Conservation (phyloP, 2,888 invertebrate genomes). For the Lordiphosa andalusiaca region DNA sequence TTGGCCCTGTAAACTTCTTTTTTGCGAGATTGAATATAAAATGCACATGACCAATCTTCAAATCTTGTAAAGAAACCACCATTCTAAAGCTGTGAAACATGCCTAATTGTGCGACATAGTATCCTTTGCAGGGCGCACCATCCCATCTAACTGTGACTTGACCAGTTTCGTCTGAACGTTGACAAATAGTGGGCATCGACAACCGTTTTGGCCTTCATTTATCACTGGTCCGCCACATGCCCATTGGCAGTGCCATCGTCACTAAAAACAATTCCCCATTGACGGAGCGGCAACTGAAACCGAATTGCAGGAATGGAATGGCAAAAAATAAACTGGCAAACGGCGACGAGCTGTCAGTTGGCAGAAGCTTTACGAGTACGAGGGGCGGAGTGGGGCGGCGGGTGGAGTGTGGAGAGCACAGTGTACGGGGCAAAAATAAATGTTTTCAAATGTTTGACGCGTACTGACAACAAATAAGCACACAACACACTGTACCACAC, state of each 20-base stretch:
- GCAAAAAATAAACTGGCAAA: constrained; percentile 41
- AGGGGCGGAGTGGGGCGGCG: constrained; percentile 3
- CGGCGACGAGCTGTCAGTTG: constrained; percentile 51
- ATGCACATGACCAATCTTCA: no score
- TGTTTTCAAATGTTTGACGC: constrained; percentile 76
- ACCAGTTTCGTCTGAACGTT: no score
- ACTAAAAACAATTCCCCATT: constrained; percentile 9
- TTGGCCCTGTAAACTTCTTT: no score
- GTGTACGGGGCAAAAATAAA: constrained; percentile 67
- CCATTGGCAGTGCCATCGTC: constrained; percentile 2
- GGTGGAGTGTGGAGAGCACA: constrained; percentile 39
- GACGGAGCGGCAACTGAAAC: constrained; percentile 6
- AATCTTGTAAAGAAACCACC: no score
- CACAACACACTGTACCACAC: constrained; percentile 31
- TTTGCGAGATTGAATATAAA: no score
- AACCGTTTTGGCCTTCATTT: constrained; percentile 1
- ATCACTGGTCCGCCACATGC: constrained; percentile 10
- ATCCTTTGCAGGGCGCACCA: no score
- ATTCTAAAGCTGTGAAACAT: no score
- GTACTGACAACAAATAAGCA: constrained; percentile 71
- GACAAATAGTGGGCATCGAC: no score
- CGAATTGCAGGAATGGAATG: constrained; percentile 11
- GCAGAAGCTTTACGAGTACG: constrained; percentile 35
- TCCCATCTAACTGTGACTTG: no score
- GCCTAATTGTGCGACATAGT: no score